phyloP scores from a whole-genome alignment of 2,797 vertebrate species.

The Argentina silus region DNA sequence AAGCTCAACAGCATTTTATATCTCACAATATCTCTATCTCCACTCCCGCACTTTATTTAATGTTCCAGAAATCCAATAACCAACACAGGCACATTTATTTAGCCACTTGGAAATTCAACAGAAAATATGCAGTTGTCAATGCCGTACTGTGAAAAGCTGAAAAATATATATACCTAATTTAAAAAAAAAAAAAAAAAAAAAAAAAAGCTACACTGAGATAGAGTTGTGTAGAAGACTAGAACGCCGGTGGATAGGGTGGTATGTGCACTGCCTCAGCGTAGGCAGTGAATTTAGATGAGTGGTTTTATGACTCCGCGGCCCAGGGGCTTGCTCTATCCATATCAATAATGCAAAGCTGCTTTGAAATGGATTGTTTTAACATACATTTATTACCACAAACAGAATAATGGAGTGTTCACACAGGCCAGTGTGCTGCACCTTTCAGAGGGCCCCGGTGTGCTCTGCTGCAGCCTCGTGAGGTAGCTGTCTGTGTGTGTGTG shows the following conservation, averaged over 20 bases:
- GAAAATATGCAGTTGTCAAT: conserved; percentile 40
- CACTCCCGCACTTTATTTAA: conserved; percentile 24
- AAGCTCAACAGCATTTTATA: not conserved
- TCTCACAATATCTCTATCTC: conserved; percentile 1
- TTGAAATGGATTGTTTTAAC: conserved; percentile 81
- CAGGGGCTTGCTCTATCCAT: conserved; percentile 65
- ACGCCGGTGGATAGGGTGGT: conserved; percentile 43
- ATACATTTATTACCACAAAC: conserved; percentile 75
- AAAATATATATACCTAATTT: conserved; percentile 43
- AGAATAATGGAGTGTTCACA: conserved; percentile 37
- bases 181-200: conserved; percentile 33
- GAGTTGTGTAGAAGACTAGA: conserved; percentile 40
- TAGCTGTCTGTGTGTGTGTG: not conserved
- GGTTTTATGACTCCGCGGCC: conserved; percentile 71
- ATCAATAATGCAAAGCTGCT: conserved; percentile 82
- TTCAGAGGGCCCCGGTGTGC: not conserved
- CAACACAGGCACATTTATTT: conserved; percentile 26
- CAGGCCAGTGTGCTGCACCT: too few relatives aligned
- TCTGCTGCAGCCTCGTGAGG: not conserved
- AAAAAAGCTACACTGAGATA: conserved; percentile 41
- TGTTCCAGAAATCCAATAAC: conserved; percentile 39
- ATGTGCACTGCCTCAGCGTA: conserved; percentile 48
- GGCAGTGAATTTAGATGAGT: conserved; percentile 74
- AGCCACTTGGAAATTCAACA: conserved; percentile 42
- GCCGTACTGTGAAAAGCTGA: conserved; percentile 21